Evolutionary conservation across 1,140 invertebrate genomes (phyloP).

Genomic region (Neotoxoptera formosana): DNA sequence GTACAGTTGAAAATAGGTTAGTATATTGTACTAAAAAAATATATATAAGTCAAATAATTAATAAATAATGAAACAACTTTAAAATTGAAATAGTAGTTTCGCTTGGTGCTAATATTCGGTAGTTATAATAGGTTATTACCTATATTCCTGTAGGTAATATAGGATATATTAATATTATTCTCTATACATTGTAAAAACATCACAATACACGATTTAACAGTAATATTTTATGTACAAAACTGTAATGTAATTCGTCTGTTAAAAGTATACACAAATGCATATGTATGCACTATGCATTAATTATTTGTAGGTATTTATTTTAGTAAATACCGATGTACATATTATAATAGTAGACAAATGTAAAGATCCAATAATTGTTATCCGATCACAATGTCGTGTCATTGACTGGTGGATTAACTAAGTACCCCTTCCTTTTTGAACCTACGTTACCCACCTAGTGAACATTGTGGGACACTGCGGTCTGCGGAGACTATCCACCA

Average conservation of each 20-base stretch:
- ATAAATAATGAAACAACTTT: no score
- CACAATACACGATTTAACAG: no score
- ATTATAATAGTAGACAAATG: background rate
- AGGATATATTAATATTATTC: no score
- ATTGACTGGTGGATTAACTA: slow-evolving; percentile 31
- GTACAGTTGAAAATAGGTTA: no score
- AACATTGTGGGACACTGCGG: background rate
- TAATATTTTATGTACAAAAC: background rate
- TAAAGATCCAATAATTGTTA: slow-evolving; percentile 14
- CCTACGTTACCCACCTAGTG: background rate
- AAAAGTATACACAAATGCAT: background rate
- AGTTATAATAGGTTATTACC: no score
- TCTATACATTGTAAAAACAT: no score
- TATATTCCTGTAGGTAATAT: no score
- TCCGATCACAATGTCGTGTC: slow-evolving; percentile 22
- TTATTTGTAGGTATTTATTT: background rate
- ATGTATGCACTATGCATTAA: background rate
- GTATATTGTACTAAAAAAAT: no score
- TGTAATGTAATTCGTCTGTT: background rate
- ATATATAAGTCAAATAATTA: no score
- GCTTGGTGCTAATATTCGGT: no score
- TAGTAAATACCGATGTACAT: background rate
- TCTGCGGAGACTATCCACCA: slow-evolving; percentile 23
- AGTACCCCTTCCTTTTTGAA: background rate
- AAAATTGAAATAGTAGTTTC: no score